Evolutionary conservation across 2,113 vertebrate species (phyloP), one percentile per base, ranked within the genome.

Genomic region (Dunckerocampus dactyliophorus): DNA sequence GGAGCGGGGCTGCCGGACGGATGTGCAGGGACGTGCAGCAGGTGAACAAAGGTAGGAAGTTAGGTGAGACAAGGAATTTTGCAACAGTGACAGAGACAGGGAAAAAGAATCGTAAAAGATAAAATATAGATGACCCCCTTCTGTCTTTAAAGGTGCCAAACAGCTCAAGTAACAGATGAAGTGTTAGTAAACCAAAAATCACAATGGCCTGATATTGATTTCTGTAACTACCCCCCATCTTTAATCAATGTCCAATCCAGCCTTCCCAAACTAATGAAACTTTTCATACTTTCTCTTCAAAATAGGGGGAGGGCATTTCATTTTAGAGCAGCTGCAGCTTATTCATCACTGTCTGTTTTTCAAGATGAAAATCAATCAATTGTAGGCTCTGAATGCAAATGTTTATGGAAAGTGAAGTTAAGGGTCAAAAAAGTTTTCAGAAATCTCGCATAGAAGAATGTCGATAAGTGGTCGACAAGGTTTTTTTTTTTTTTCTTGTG

Each of bases 1-100:
- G 48, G 72, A 51, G 75, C 49, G 16, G 64, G 78, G 79, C 60
- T 76, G 62, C 59, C 72, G 77, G 64, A 82, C 64, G 55, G 86
- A 79, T 80, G 75, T 1, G 49, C 1, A 37, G 82, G 80, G 71
- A 75, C 76, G 81, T 78, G 75, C 78, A 55, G n/a, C 53, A 37
- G 31, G 53, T 70, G 59, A 67, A 81, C 77, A 72, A 70, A 77
- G 65, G 77, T 72, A 74, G 71, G 39, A 55, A 74, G 74, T 51
- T 28, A 62, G 69, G 66, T 74, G 55, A 56, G 77, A 80, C 77
- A 74, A 79, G 74, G 72, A 81, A 65, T 57, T 68, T 81, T 77
- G 71, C 74, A 81, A 81, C 72, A 65, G 66, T 31, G 59, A 69
- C 31, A 19, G 62, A 56, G 57, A 69, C 31, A 19, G 62, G 53